Conservation (phyloP, 1,140 invertebrate species). For the Belonocnema kinseyi region DNA sequence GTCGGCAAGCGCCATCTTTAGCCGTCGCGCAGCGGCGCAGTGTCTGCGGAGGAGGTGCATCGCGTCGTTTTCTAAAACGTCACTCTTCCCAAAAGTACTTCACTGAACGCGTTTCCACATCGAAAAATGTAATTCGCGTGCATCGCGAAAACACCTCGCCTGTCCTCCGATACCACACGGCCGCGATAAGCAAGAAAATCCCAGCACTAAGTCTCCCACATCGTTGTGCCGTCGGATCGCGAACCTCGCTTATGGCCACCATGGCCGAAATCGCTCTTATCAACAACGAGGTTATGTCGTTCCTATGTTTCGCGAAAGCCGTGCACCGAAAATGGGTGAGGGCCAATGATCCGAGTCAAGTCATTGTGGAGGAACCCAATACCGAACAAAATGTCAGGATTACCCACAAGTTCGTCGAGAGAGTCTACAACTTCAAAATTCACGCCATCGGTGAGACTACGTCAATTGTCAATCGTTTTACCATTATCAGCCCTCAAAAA, state of each 20-base stretch:
- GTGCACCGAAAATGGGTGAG: slow-evolving; percentile 17
- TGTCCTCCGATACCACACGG: background rate
- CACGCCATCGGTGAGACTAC: background rate
- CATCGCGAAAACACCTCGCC: background rate
- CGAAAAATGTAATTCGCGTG: background rate
- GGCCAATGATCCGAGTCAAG: slow-evolving; percentile 18
- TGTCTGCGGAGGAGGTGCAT: slow-evolving; percentile 3
- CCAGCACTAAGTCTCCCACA: background rate
- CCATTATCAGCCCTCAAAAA: background rate
- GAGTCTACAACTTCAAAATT: background rate
- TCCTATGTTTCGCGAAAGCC: slow-evolving; percentile 4
- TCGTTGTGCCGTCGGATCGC: background rate
- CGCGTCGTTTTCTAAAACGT: slow-evolving; percentile 5
- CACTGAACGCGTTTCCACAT: background rate
- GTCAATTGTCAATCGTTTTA: background rate
- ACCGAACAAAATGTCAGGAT: slow-evolving; percentile 2
- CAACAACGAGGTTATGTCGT: slow-evolving; percentile 18
- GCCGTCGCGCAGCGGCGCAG: slow-evolving; percentile 15
- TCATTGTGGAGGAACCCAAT: slow-evolving; percentile 1
- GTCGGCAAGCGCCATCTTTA: slow-evolving; percentile 15
- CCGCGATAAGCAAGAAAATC: background rate
- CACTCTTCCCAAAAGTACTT: background rate
- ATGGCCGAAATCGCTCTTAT: slow-evolving; percentile 15
- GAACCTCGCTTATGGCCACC: slow-evolving; percentile 25
- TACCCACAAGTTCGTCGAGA: slow-evolving; percentile 1